A percentile compares a stretch with the other conserved stretches of the same genome.
phyloP scores from a whole-genome alignment of 2,797 vertebrate species.

The Leptoclinus maculatus region DNA sequence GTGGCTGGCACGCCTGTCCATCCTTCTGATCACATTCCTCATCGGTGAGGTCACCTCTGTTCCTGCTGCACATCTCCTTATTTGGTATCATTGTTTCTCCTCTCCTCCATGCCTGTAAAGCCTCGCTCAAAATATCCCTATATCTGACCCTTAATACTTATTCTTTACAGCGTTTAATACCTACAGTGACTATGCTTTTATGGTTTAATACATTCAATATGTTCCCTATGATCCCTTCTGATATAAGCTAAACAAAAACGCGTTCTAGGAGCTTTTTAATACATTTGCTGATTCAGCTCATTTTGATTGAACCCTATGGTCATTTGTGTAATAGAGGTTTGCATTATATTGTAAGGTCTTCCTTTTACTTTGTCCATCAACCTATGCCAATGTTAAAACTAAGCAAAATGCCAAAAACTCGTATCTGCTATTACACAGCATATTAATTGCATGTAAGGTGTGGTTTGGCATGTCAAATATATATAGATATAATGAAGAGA shows the following conservation, averaged over 20 bases:
- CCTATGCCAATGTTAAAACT: neutral
- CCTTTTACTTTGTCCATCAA: neutral
- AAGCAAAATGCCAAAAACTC: too few species aligned
- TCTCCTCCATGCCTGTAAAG: too few species aligned
- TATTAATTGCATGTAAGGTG: neutral
- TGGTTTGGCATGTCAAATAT: neutral
- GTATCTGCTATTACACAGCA: neutral
- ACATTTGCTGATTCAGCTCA: neutral
- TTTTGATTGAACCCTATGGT: neutral
- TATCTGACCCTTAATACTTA: too few species aligned
- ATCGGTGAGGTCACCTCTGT: too few species aligned
- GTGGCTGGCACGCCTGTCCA: too few species aligned
- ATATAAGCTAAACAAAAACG: neutral
- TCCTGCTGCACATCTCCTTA: too few species aligned
- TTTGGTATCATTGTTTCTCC: too few species aligned
- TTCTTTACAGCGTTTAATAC: too few species aligned
- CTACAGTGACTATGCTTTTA: too few species aligned
- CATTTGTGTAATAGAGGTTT: neutral
- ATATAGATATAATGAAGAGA: neutral
- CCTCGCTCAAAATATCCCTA: too few species aligned
- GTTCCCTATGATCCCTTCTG: neutral
- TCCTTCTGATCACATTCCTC: too few species aligned
- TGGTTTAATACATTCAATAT: too few species aligned
- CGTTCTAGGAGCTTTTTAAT: neutral
- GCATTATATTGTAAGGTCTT: neutral